Evolutionary conservation across 2,888 invertebrate genomes (phyloP), one percentile per base, ranked within the genome.

Genomic region (Noctua janthe): DNA sequence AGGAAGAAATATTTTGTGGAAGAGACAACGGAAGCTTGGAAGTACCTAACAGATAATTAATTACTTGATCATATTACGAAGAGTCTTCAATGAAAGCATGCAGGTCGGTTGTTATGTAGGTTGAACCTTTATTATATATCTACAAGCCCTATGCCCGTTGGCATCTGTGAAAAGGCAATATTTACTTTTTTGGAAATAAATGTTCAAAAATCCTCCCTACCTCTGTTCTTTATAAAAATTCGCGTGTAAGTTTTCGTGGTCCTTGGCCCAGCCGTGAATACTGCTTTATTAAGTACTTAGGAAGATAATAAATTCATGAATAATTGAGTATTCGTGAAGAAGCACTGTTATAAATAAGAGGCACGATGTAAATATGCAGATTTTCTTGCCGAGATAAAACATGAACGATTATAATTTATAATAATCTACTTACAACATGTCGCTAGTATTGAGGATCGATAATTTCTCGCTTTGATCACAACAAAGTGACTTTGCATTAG

Each of bases 391-490:
- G 5, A 29, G n/a, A 35, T 56, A 62, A 82, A 54, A 51, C 66
- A n/a, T 51, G 49, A 20, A 15, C 59, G 20, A 62, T 77, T 51
- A 59, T 56, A 54, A 77, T 77, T 62, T 59, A 35, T 75, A 51
- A 51, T 43, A 69, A 23, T 74, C 59, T 23, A 66, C 59, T 74
- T 78, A 72, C 71, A 72, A 54, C 80, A 49, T 84, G 64, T 23
- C 66, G 69, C 75, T 75, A 74, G 20, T 74, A 80, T 64, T 29
- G 47, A 59, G 56, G 15, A 84, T 73, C 39, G 64, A 39, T 70
- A 66, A 74, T 76, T 80, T 81, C 76, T 84, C 56, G 54, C 39
- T 66, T 39, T 43, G 54, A 84, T 81, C 69, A 83, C 70, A 84
- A 73, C 75, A 75, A 56, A 75, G 29, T 76, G 29, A 73, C 59